phyloP scores from a whole-genome alignment of 2,113 vertebrate species.

The Ranitomeya variabilis region DNA sequence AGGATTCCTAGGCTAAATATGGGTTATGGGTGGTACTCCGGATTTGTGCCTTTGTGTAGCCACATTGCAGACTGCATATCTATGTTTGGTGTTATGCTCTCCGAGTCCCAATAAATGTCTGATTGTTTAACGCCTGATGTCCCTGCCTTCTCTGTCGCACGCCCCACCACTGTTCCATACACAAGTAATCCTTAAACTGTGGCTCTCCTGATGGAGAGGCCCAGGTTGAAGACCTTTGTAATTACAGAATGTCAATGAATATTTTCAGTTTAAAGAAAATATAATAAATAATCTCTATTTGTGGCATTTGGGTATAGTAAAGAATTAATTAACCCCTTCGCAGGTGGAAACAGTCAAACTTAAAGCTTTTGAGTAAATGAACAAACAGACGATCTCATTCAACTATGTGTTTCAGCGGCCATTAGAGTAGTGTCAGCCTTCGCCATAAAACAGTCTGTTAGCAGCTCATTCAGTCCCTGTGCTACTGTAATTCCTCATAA shows the following conservation, averaged over 20 bases:
- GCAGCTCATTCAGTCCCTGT: conserved; percentile 5
- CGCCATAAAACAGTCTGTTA: conserved; percentile 38
- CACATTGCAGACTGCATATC: too few relatives aligned
- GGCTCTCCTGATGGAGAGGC: too few relatives aligned
- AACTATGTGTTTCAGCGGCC: conserved; percentile 6
- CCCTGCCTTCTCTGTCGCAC: too few relatives aligned
- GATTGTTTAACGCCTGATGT: too few relatives aligned
- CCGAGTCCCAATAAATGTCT: too few relatives aligned
- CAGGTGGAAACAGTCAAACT: background rate
- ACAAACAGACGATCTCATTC: background rate
- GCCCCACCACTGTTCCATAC: too few relatives aligned
- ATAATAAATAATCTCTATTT: background rate
- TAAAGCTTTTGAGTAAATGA: background rate
- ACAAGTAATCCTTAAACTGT: too few relatives aligned
- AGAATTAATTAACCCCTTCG: background rate
- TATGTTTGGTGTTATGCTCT: too few relatives aligned
- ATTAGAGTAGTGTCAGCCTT: background rate
- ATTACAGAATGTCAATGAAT: background rate
- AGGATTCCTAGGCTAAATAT: too few relatives aligned
- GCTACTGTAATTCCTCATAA: conserved; percentile 37
- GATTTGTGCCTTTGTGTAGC: too few relatives aligned
- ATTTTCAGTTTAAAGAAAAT: background rate
- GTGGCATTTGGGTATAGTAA: background rate
- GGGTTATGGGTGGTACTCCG: too few relatives aligned
- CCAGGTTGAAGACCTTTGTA: too few relatives aligned